Evolutionary conservation across 2,888 invertebrate genomes (phyloP).

Genomic region (Hypsopygia costalis): DNA sequence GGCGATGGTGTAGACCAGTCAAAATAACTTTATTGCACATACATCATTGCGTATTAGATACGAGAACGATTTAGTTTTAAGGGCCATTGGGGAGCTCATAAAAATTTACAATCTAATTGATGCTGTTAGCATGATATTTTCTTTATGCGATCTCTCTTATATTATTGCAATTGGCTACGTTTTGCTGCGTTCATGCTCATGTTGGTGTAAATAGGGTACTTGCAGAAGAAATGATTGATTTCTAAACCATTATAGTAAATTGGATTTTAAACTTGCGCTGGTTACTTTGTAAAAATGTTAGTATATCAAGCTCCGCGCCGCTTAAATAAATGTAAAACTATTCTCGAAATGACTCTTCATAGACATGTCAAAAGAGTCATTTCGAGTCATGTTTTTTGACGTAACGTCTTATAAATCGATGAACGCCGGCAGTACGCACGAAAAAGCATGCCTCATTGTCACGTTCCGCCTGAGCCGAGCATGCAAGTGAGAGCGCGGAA

Average conservation of each 20-base stretch:
- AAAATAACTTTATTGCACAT: conserved; percentile 19
- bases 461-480: no score
- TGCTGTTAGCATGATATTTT: conserved; percentile 16
- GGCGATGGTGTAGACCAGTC: conserved; percentile 15
- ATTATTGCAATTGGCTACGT: conserved; percentile 6
- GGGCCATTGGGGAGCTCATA: conserved; percentile 19
- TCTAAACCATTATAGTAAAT: conserved; percentile 2
- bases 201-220: not conserved
- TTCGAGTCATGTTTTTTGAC: no score
- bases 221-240: conserved; percentile 1
- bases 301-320: no score
- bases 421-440: no score
- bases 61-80: conserved; percentile 15
- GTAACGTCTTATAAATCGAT: no score
- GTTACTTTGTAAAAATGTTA: no score
- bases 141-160: conserved; percentile 11
- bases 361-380: no score
- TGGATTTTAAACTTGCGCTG: not conserved
- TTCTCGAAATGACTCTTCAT: no score
- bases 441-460: no score
- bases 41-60: conserved; percentile 21
- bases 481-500: no score
- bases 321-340: no score
- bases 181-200: not conserved
- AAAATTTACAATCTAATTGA: conserved; percentile 22